These are phyloP conservation scores for Pachyramphus minor DNA, from an alignment of 2,113 vertebrate genomes.

Conservation along the genomic window DNA sequence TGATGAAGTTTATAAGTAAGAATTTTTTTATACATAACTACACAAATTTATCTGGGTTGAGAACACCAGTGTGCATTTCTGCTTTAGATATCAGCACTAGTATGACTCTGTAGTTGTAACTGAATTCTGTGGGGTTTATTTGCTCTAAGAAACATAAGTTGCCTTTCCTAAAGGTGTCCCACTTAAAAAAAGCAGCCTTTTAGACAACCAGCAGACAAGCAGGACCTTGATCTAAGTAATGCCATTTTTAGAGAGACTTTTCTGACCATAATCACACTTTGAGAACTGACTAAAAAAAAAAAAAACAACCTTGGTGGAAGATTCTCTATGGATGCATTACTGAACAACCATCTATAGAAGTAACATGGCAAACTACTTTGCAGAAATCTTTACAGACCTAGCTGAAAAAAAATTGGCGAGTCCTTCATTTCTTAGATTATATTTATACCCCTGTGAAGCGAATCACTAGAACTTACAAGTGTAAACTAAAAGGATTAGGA, in stretches of 20 bases:
- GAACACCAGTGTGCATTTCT: neutral
- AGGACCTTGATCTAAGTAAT: neutral
- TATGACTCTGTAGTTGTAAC: neutral
- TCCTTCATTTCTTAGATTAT: constrained; percentile 50
- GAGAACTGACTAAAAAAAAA: constrained; percentile 45
- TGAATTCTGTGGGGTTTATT: neutral
- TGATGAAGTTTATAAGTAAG: neutral
- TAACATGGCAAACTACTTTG: constrained; percentile 47
- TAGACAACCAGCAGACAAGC: neutral
- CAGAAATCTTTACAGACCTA: constrained; percentile 50
- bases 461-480: constrained; percentile 66
- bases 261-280: constrained; percentile 37
- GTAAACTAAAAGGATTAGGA: constrained; percentile 72
- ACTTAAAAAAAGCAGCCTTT: neutral
- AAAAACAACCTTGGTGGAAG: constrained; percentile 44
- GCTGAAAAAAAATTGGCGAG: constrained; percentile 52
- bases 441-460: constrained; percentile 39
- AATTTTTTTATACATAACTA: neutral
- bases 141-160: neutral
- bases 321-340: constrained; percentile 26
- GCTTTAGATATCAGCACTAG: neutral
- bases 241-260: constrained; percentile 40
- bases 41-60: neutral
- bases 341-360: constrained; percentile 50
- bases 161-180: neutral